phyloP scores from a whole-genome alignment of 2,113 vertebrate genomes.

The Chlorodrepanis virens region DNA sequence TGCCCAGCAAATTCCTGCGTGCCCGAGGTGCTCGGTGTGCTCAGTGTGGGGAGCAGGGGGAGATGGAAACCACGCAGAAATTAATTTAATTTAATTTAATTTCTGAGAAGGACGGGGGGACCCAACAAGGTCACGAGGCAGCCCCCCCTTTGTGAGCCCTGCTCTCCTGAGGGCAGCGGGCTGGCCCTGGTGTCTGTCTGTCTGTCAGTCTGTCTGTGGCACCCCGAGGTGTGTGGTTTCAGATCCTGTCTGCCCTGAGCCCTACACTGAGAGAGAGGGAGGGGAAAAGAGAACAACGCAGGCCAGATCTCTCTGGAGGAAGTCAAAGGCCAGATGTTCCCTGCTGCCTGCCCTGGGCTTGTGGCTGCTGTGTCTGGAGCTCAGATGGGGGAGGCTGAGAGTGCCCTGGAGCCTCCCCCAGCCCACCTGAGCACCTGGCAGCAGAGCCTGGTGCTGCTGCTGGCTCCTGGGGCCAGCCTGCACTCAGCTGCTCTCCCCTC shows the following conservation, averaged over 20 bases:
- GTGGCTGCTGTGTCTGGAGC: conserved; percentile 70
- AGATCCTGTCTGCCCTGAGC: conserved; percentile 18
- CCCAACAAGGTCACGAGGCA: background rate
- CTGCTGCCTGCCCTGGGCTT: conserved; percentile 63
- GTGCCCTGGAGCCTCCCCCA: conserved; percentile 44
- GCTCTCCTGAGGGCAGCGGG: background rate
- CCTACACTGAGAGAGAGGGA: background rate
- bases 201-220: background rate
- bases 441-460: background rate
- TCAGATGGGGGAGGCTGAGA: conserved; percentile 52
- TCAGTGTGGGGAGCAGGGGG: background rate
- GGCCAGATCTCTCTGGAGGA: conserved; percentile 24
- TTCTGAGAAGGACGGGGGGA: background rate
- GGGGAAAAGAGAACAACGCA: background rate
- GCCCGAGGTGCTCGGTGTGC: background rate
- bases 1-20: background rate
- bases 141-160: background rate
- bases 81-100: background rate
- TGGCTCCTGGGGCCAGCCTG: fast-evolving
- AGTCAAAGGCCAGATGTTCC: conserved; percentile 67
- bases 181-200: background rate
- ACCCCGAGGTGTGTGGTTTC: conserved; percentile 34
- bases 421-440: conserved; percentile 6
- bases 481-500: background rate
- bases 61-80: background rate